phyloP scores from a whole-genome alignment of 1,140 invertebrate genomes.

The Leptinotarsa lineolata region DNA sequence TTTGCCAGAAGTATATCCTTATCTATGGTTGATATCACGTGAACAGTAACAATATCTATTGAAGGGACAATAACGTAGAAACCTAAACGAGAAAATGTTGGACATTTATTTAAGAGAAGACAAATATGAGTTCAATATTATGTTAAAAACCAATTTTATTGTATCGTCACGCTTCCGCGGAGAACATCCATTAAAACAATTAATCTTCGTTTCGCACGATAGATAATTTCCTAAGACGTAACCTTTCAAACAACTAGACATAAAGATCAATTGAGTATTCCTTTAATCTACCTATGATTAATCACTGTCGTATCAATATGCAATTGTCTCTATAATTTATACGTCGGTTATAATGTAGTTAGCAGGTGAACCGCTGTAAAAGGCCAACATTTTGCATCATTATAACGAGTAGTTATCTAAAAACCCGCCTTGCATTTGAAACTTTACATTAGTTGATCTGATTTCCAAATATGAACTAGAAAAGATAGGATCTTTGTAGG shows the following conservation, averaged over 20 bases:
- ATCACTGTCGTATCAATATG: conserved; percentile 15
- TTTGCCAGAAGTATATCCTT: no score
- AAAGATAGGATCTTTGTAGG: not conserved
- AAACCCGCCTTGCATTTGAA: not conserved
- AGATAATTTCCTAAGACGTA: conserved; percentile 1
- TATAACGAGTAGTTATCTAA: not conserved
- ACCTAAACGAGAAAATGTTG: no score
- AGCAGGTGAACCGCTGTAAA: not conserved
- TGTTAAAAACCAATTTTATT: no score
- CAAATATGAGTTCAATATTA: no score
- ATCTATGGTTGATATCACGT: no score
- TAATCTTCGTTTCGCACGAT: not conserved
- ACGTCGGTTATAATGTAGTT: not conserved
- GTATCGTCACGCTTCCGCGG: no score
- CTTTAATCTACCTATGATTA: conserved; percentile 7
- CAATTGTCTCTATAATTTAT: conserved; percentile 19
- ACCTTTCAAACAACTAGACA: conserved; percentile 3
- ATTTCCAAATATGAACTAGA: not conserved
- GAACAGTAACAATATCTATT: no score
- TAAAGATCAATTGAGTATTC: conserved; percentile 2
- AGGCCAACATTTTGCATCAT: conserved; percentile 14
- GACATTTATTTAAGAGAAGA: no score
- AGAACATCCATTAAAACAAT: conserved; percentile 1
- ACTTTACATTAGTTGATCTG: not conserved
- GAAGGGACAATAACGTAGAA: no score